phyloP scores from a whole-genome alignment of 2,797 vertebrate genomes.

The Dromococcyx pavoninus region DNA sequence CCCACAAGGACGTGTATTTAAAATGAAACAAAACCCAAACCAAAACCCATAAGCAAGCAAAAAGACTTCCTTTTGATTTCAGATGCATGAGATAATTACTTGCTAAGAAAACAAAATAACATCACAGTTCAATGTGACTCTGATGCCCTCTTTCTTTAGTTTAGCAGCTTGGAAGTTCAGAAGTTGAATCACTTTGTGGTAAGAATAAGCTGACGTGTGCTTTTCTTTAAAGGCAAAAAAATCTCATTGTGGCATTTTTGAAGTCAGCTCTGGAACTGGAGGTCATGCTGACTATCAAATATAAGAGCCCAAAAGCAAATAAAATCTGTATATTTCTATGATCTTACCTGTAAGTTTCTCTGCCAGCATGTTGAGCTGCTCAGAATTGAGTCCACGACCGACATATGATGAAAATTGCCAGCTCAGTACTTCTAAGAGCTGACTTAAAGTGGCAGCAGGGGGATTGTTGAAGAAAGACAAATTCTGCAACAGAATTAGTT shows the following conservation, averaged over 20 bases:
- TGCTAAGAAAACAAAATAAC: conserved; percentile 9
- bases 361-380: conserved; percentile 93
- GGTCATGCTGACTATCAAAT: background rate
- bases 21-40: background rate
- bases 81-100: conserved; percentile 17
- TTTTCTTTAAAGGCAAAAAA: background rate
- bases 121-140: background rate
- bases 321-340: background rate
- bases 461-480: conserved; percentile 92
- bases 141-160: conserved; percentile 10
- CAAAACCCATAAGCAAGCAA: background rate
- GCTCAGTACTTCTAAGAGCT: conserved; percentile 93
- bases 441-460: conserved; percentile 85
- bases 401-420: conserved; percentile 97
- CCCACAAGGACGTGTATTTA: background rate
- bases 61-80: conserved; percentile 27
- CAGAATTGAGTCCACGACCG: conserved; percentile 90
- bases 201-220: background rate
- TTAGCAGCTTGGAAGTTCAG: background rate
- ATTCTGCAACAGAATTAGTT: conserved; percentile 81
- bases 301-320: background rate
- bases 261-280: background rate
- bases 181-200: conserved; percentile 17
- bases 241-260: background rate
- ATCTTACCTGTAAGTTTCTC: conserved; percentile 90